Percentiles rank a stretch among this genome's conserved stretches.
Evolutionary conservation across 2,113 vertebrate species (phyloP).

Genomic region (Barnardius zonarius): DNA sequence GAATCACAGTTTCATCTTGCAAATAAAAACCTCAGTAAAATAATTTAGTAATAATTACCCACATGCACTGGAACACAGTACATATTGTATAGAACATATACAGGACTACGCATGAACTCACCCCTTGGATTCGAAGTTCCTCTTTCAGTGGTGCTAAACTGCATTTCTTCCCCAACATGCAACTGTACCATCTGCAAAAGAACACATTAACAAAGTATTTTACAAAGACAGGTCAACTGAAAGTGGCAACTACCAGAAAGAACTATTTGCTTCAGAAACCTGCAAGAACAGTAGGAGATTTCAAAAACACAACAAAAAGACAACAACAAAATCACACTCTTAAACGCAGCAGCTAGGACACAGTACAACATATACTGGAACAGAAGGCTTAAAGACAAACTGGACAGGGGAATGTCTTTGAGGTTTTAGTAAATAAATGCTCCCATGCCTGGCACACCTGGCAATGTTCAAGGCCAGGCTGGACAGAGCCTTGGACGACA

Average conservation of each 20-base stretch:
- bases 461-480: neutral
- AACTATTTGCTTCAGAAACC: neutral
- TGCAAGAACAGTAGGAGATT: neutral
- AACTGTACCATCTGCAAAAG: constrained; percentile 93
- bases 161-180: constrained; percentile 99
- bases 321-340: neutral
- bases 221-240: neutral
- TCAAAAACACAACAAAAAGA: neutral
- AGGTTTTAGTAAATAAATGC: neutral
- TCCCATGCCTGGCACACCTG: neutral
- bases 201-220: neutral
- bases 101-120: constrained; percentile 65
- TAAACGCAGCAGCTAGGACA: neutral
- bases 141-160: constrained; percentile 95
- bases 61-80: neutral
- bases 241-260: neutral
- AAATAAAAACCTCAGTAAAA: neutral
- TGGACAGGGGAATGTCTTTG: neutral
- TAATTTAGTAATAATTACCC: neutral
- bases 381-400: neutral
- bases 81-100: neutral
- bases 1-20: neutral
- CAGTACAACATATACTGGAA: neutral
- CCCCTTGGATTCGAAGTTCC: constrained; percentile 93
- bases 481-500: neutral